A percentile compares a stretch with the other conserved stretches of the same genome.
phyloP scores from a whole-genome alignment of 1,140 invertebrate species.

The Anadara kagoshimensis region DNA sequence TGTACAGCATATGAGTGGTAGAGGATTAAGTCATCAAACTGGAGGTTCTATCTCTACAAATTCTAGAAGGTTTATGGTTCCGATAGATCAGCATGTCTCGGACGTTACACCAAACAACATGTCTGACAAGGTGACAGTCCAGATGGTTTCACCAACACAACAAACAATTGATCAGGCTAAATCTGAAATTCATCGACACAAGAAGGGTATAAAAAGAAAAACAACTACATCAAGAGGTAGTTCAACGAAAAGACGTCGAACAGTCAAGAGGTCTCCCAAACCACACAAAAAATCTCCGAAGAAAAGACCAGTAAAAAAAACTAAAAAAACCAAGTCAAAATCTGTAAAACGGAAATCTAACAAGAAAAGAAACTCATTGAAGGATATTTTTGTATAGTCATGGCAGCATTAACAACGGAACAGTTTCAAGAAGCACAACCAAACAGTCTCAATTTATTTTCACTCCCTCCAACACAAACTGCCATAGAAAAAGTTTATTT shows the following conservation, averaged over 20 bases:
- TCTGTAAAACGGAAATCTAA: background rate
- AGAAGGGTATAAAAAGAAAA: constrained; percentile 27
- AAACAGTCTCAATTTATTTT: background rate
- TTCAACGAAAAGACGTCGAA: constrained; percentile 7
- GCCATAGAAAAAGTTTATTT: constrained; percentile 19
- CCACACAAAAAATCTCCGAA: background rate
- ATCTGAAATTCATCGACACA: constrained; percentile 11
- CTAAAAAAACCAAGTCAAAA: background rate
- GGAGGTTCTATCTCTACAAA: constrained; percentile 4
- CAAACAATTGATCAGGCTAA: constrained; percentile 31
- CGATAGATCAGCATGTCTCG: constrained; percentile 2
- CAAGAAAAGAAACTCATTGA: background rate
- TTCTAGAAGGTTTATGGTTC: constrained; percentile 1
- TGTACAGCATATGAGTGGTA: background rate
- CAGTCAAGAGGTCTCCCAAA: background rate
- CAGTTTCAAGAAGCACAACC: constrained; percentile 5
- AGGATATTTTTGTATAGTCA: constrained; percentile 12
- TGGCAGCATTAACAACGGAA: constrained; percentile 6
- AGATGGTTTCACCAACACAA: constrained; percentile 23
- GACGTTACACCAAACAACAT: no score
- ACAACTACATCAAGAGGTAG: constrained; percentile 1
- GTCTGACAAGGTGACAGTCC: background rate
- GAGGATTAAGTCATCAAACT: background rate
- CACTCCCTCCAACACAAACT: constrained; percentile 2
- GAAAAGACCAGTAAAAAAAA: background rate